Conservation (phyloP, 2,113 vertebrate species). For the Microcebus jonahi region DNA sequence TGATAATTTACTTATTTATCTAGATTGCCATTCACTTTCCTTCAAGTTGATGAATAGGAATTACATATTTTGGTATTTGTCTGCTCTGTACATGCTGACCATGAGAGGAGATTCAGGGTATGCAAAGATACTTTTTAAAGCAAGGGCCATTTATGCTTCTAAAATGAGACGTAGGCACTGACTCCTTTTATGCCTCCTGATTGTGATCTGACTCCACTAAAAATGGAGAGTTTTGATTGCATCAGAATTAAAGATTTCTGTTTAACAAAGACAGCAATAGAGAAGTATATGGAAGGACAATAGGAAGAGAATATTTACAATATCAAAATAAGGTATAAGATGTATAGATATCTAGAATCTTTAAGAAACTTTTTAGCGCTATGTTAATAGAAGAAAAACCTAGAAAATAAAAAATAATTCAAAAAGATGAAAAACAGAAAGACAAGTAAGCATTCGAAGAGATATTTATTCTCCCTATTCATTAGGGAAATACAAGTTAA, state of each 20-base stretch:
- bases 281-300: background rate
- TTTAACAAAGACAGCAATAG: background rate
- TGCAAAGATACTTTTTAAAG: background rate
- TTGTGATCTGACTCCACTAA: background rate
- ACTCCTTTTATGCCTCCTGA: background rate
- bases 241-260: background rate
- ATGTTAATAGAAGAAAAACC: background rate
- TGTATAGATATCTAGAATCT: background rate
- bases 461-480: background rate
- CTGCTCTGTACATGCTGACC: background rate
- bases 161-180: background rate
- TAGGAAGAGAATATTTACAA: background rate
- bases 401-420: background rate
- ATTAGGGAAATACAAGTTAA: background rate
- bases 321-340: background rate
- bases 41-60: background rate
- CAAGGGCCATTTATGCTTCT: background rate
- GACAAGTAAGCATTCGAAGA: background rate
- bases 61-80: background rate
- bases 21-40: constrained; percentile 1
- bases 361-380: background rate
- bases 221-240: background rate
- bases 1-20: background rate
- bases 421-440: background rate
- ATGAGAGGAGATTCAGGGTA: background rate